Conservation (phyloP, 2,888 invertebrate species). For the Orthosia incerta region DNA sequence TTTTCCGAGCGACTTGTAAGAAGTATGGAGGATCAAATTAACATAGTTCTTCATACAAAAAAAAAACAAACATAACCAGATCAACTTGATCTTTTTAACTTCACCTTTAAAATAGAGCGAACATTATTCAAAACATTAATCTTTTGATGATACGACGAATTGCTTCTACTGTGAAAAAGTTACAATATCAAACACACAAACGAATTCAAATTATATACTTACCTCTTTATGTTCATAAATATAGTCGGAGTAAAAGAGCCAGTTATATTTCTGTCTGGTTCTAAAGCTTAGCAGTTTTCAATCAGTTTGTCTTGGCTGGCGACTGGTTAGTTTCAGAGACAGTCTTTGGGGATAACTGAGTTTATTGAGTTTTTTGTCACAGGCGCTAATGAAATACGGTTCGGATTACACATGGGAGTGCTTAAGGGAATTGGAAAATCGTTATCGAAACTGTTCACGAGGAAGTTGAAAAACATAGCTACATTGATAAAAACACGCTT, state of each 20-base stretch:
- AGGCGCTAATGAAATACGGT: not conserved
- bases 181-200: slow-evolving; percentile 5
- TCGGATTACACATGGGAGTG: not conserved
- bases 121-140: slow-evolving; percentile 23
- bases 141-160: slow-evolving; percentile 30
- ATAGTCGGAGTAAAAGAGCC: slow-evolving; percentile 3
- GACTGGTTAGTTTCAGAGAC: slow-evolving; percentile 6
- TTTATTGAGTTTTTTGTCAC: not conserved
- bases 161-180: slow-evolving; percentile 6
- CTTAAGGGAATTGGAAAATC: not conserved
- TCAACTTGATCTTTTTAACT: slow-evolving; percentile 12
- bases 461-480: not conserved
- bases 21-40: slow-evolving; percentile 12
- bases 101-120: slow-evolving; percentile 13
- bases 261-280: not conserved
- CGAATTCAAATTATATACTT: slow-evolving; percentile 2
- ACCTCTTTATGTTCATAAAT: not conserved
- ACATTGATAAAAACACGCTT: too few relatives aligned
- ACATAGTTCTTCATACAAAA: not conserved
- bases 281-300: slow-evolving; percentile 24
- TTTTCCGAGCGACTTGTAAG: slow-evolving; percentile 18
- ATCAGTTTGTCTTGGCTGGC: slow-evolving; percentile 20
- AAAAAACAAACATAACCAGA: not conserved
- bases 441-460: not conserved
- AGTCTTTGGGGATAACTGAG: not conserved